Evolutionary conservation across 2,797 vertebrate genomes (phyloP), one percentile per base, ranked within the genome.

Genomic region (Sebastes umbrosus): DNA sequence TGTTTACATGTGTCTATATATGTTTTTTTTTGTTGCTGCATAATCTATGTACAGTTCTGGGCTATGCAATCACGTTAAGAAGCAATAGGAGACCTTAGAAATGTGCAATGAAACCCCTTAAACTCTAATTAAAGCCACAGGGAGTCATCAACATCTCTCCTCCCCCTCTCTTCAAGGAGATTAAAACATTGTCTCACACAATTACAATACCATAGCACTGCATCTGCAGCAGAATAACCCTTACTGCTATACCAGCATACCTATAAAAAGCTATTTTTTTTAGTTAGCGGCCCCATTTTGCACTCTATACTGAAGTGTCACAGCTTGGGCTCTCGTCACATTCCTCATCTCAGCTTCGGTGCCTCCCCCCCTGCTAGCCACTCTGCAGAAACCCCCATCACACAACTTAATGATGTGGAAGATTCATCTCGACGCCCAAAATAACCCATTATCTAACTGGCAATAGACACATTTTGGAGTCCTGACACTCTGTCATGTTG

Each of bases 371-470:
- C 84, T 77, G 77, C 84, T 69, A 73, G 65, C 80, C 66, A 54
- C 84, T 79, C 87, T 20, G 39, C 81, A 88, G 80, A 89, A 86
- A 75, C 71, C 87, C 75, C 65, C 77, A 87, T 90, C 88, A 85
- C 82, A 88, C 82, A 20, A 64, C 87, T 74, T 93, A 93, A 93
- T 90, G 88, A 88, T 90, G 87, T 87, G 86, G 82, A 92, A 91
- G 88, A 93, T 88, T 90, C 88, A 92, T 92, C 84, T 82, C 69
- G 6, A 79, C 3, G 60, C 87, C 83, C 71, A 88, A 93, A 93
- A 91, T 92, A 93, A 81, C 80, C 80, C 84, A 87, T 92, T 90
- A 91, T 92, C 92, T 87, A 84, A 82, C 87, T 43, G 82, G 78
- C 79, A 82, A 85, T 79, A 79, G 85, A 90, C 75, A 88, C 83